These are phyloP conservation scores for Enteromius afrohamiltoni DNA, from an alignment of 2,797 vertebrate species.

Conservation along the genomic window DNA sequence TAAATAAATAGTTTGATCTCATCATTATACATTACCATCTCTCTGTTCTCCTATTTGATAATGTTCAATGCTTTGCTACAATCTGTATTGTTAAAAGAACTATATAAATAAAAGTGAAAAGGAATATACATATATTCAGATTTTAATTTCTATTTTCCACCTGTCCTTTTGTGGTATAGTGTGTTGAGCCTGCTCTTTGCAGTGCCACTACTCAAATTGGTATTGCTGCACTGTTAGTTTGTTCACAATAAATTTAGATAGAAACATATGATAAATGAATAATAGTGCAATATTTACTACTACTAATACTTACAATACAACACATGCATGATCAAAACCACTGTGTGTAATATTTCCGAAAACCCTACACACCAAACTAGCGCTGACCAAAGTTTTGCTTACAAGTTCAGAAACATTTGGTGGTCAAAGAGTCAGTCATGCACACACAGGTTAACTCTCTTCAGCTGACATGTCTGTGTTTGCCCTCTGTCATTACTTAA, in stretches of 20 bases:
- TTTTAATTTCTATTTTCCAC: background rate
- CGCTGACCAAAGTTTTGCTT: background rate
- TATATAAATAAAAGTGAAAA: too few relatives aligned
- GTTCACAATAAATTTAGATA: background rate
- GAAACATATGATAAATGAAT: background rate
- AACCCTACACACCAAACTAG: background rate
- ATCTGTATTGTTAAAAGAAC: too few relatives aligned
- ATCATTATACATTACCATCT: too few relatives aligned
- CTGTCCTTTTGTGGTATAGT: background rate
- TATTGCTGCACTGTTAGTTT: background rate
- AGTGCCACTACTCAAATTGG: background rate
- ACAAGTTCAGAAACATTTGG: background rate
- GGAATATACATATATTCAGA: too few relatives aligned
- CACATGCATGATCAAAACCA: background rate
- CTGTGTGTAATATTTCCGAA: background rate
- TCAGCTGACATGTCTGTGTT: conserved; percentile 21
- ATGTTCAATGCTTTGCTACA: too few relatives aligned
- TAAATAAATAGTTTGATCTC: too few relatives aligned
- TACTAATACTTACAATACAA: background rate
- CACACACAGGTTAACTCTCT: background rate
- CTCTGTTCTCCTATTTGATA: too few relatives aligned
- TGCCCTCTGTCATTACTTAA: background rate
- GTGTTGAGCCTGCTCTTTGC: background rate
- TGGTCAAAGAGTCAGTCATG: background rate
- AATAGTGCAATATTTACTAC: background rate